These are phyloP conservation scores for Eupithecia exiguata DNA, from an alignment of 2,888 invertebrate species.

Conservation along the genomic window DNA sequence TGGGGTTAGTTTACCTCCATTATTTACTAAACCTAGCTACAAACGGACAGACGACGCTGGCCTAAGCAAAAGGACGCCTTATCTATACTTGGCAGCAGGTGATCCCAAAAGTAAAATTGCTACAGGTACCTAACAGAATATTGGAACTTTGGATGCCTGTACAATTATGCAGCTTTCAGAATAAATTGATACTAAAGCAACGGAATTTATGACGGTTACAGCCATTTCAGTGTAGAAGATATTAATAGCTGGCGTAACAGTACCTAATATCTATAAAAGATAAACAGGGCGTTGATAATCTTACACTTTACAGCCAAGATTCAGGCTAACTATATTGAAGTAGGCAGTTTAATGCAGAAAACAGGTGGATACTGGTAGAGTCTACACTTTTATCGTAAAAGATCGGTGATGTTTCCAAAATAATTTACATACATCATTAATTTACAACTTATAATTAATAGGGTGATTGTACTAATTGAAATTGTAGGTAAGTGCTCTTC, in stretches of 20 bases:
- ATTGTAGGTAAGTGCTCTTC: neutral
- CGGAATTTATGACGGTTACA: constrained; percentile 9
- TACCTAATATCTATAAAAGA: constrained; percentile 20
- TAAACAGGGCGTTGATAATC: constrained; percentile 27
- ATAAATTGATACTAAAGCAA: neutral
- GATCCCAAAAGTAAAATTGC: neutral
- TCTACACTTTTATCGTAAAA: neutral
- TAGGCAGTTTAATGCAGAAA: constrained; percentile 54
- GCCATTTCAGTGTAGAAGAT: constrained; percentile 19
- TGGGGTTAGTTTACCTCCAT: no score
- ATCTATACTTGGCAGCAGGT: neutral
- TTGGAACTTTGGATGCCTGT: neutral
- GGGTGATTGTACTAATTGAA: neutral
- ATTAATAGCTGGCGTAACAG: constrained; percentile 14
- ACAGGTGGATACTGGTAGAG: neutral
- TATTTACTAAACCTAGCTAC: neutral
- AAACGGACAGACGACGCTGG: neutral
- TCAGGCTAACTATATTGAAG: constrained; percentile 63
- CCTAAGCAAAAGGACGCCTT: neutral
- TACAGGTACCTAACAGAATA: neutral
- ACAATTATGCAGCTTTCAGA: neutral
- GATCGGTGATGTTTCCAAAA: neutral
- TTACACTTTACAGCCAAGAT: constrained; percentile 43
- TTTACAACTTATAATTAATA: neutral
- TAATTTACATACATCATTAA: neutral